phyloP scores from a whole-genome alignment of 2,797 vertebrate genomes.

The Hypotaenidia philippensis region DNA sequence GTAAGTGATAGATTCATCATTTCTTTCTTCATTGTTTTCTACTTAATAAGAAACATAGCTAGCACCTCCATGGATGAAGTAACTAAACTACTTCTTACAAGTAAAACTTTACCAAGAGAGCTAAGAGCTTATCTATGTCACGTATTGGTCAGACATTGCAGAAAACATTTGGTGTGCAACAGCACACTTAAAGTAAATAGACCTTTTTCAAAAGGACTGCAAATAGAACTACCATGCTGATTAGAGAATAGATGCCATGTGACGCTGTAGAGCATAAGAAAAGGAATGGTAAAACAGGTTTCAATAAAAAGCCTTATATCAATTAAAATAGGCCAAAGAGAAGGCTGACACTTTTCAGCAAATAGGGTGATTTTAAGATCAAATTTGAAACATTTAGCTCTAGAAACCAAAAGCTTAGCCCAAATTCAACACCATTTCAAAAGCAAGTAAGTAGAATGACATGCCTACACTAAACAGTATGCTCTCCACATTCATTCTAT shows the following conservation, averaged over 20 bases:
- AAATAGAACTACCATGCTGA: not conserved
- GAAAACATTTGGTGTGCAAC: not conserved
- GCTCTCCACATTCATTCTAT: not conserved
- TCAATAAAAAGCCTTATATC: not conserved
- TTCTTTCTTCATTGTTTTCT: not conserved
- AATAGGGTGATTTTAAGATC: not conserved
- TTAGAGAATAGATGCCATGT: not conserved
- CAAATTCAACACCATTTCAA: not conserved
- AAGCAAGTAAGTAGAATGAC: not conserved
- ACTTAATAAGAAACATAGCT: not conserved
- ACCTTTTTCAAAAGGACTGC: not conserved
- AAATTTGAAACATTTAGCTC: not conserved
- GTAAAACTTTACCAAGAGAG: not conserved
- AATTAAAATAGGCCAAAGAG: not conserved
- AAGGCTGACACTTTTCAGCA: not conserved
- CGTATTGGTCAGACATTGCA: not conserved
- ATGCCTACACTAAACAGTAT: not conserved
- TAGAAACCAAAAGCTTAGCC: not conserved
- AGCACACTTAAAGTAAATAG: not conserved
- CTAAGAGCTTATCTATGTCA: not conserved
- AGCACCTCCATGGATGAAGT: not conserved
- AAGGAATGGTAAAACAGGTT: not conserved
- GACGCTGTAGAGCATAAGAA: not conserved
- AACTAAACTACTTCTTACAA: not conserved
- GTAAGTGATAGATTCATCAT: not conserved